These are phyloP conservation scores for Germaria angustata DNA, from an alignment of 2,888 invertebrate genomes.

Conservation along the genomic window DNA sequence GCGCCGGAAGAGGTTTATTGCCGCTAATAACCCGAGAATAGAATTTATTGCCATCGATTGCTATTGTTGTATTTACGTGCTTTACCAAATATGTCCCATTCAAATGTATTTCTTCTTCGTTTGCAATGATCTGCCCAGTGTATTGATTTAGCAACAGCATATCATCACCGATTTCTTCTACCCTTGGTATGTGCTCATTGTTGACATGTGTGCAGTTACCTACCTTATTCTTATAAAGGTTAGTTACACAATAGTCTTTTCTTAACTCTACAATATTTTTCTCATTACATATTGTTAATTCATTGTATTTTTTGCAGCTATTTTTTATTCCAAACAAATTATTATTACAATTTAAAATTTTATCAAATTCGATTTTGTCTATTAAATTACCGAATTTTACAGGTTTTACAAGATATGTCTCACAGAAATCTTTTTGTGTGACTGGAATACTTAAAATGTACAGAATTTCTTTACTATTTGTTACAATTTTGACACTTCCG, in stretches of 20 bases:
- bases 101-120: not conserved
- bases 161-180: not conserved
- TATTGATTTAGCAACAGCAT: not conserved
- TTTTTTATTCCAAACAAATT: constrained; percentile 1
- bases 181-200: not conserved
- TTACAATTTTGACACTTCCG: constrained; percentile 3
- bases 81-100: constrained; percentile 16
- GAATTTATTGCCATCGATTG: not conserved
- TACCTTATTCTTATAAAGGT: constrained; percentile 1
- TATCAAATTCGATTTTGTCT: constrained; percentile 17
- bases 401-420: constrained; percentile 8
- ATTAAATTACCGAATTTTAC: constrained; percentile 25
- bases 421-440: constrained; percentile 5
- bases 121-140: not conserved
- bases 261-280: not conserved
- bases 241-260: constrained; percentile 7
- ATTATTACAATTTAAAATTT: constrained; percentile 11
- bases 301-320: constrained; percentile 13
- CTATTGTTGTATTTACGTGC: not conserved
- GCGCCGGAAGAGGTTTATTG: not conserved
- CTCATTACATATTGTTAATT: constrained; percentile 3
- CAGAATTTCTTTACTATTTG: constrained; percentile 47
- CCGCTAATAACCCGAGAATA: not conserved
- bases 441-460: constrained; percentile 34
- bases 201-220: constrained; percentile 12